Evolutionary conservation across 1,140 invertebrate species (phyloP), one percentile per base, ranked within the genome.

Genomic region (Diabrotica virgifera): DNA sequence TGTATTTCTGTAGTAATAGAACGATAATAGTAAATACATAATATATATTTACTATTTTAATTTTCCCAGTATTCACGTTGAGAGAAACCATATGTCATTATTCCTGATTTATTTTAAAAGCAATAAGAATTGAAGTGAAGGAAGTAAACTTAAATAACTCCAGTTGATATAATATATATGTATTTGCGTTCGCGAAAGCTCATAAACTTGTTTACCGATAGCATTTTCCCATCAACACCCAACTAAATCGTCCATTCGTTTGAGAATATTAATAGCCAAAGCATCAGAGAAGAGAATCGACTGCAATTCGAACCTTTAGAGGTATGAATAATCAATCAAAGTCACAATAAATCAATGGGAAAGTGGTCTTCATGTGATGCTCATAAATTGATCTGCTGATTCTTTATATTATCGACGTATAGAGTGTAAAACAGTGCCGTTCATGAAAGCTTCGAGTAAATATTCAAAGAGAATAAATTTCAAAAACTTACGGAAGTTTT

Each of bases 261-360:
- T n/a, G 40, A 5, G 40, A 46, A 46, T 5, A 46, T 8, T 46
- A 46, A 5, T n/a, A 46, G 40, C 8, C 8, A 6, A 46, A 46
- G 8, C 40, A 46, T 46, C 40, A n/a, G n/a, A 46, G 40, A 46
- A 8, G 40, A 46, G 8, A 46, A 46, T 46, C 40, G 40, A 46
- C 40, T 46, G 40, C 8, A 46, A 46, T 8, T 46, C n/a, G 40
- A 13, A n/a, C 35, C 10, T 54, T 54, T 52, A 14, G 36, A 55
- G 59, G 59, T 67, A 65, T 52, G 63, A 67, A 50, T 52, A 59
- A 70, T 70, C 69, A 70, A 65, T 70, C 66, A 70, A 67, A 62
- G 63, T 67, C 69, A 57, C 63, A 68, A 70, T 68, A 70, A 68
- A 70, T 70, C 69, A 68, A 65, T 68, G 62, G 65, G 37, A 65